Evolutionary conservation across 2,797 vertebrate genomes (phyloP).

Genomic region (Phalloptychus januarius): DNA sequence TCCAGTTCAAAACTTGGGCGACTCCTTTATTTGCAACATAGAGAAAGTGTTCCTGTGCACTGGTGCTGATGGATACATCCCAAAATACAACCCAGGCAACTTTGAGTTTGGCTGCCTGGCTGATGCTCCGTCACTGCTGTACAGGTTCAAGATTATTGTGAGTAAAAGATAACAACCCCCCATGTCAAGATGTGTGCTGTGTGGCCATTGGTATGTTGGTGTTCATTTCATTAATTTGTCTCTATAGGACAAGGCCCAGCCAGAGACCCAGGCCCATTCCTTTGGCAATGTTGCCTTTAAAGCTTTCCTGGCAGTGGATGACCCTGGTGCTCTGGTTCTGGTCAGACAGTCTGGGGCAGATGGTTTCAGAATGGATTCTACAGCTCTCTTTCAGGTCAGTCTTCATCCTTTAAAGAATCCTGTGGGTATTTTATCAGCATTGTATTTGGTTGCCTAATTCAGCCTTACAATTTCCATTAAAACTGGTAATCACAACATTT

Average conservation of each 20-base stretch:
- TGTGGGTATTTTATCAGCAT: neutral
- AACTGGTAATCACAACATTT: slow-evolving; percentile 5
- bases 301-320: slow-evolving; percentile 88
- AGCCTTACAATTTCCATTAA: neutral
- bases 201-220: neutral
- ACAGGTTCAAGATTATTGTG: slow-evolving; percentile 96
- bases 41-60: slow-evolving; percentile 97
- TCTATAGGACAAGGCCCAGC: slow-evolving; percentile 92
- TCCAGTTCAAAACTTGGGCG: slow-evolving; percentile 94
- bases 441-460: slow-evolving; percentile 3
- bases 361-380: slow-evolving; percentile 93
- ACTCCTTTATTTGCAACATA: slow-evolving; percentile 93
- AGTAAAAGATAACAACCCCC: slow-evolving; percentile 42
- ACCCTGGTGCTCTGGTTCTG: slow-evolving; percentile 85
- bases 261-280: slow-evolving; percentile 88
- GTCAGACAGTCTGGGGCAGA: slow-evolving; percentile 94
- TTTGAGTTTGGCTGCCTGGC: slow-evolving; percentile 95
- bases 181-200: neutral
- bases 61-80: slow-evolving; percentile 94
- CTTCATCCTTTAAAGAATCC: neutral
- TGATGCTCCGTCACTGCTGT: slow-evolving; percentile 90
- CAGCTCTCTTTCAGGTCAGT: slow-evolving; percentile 91
- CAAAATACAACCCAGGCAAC: slow-evolving; percentile 91
- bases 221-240: neutral
- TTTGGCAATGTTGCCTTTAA: slow-evolving; percentile 89